Evolutionary conservation across 2,888 invertebrate genomes (phyloP).

Genomic region (Apamea sordens): DNA sequence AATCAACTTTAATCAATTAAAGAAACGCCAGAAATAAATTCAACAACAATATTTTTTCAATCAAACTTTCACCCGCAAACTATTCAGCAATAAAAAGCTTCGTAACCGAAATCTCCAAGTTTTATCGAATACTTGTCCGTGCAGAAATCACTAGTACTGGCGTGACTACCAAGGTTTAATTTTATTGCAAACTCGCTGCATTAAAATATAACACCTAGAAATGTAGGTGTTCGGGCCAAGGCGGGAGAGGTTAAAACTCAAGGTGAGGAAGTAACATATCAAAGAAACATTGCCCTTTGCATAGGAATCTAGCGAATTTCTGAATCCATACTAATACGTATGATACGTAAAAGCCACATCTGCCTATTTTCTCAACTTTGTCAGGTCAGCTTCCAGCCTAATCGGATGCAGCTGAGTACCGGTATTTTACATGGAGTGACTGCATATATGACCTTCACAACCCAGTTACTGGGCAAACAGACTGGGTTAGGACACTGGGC

Average conservation of each 20-base stretch:
- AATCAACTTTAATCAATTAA: neutral
- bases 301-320: neutral
- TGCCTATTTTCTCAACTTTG: no score
- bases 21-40: neutral
- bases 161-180: slow-evolving; percentile 23
- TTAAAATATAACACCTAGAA: slow-evolving; percentile 25
- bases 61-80: slow-evolving; percentile 19
- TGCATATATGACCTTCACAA: no score
- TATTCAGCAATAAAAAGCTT: slow-evolving; percentile 6
- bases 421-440: no score
- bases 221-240: slow-evolving; percentile 22
- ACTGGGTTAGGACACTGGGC: no score
- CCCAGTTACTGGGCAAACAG: no score
- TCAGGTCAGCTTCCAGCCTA: no score
- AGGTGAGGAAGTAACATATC: neutral
- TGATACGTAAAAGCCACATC: no score
- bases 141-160: slow-evolving; percentile 23
- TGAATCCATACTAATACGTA: neutral
- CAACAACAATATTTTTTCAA: slow-evolving; percentile 28
- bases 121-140: slow-evolving; percentile 17
- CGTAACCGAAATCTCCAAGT: neutral
- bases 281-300: neutral
- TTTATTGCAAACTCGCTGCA: slow-evolving; percentile 16
- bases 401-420: no score
- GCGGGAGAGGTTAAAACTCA: neutral